Percentiles rank a stretch among this genome's conserved stretches.
Conservation (phyloP, 2,797 vertebrate genomes). For the Parauchenoglanis punctatus region DNA sequence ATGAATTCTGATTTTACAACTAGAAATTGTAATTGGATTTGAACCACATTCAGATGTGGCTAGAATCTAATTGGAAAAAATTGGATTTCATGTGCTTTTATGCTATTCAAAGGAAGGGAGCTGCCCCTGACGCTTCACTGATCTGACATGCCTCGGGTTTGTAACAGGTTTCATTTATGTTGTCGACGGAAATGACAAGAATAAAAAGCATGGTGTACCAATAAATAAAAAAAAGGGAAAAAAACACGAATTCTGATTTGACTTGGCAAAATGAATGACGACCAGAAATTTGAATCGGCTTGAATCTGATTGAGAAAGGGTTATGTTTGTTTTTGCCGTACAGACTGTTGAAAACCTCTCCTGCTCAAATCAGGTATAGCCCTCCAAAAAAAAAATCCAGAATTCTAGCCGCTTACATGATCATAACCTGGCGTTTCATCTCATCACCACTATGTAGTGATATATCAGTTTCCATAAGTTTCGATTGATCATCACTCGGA, state of each 20-base stretch:
- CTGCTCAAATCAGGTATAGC: background rate
- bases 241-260: background rate
- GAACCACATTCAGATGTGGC: slow-evolving; percentile 7
- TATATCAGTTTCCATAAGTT: background rate
- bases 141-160: background rate
- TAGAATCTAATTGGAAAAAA: background rate
- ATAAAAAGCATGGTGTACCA: background rate
- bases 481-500: background rate
- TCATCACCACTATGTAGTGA: background rate
- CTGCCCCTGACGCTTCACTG: background rate
- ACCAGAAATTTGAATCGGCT: background rate
- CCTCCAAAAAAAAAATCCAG: background rate
- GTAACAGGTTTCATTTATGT: background rate
- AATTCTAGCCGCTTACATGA: background rate
- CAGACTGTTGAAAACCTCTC: background rate
- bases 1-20: background rate
- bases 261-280: background rate
- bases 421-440: background rate
- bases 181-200: background rate
- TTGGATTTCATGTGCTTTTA: background rate
- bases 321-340: background rate
- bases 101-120: background rate
- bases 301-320: background rate
- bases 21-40: background rate
- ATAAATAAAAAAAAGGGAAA: too few relatives aligned